A percentile compares a stretch with the other conserved stretches of the same genome.
Evolutionary conservation across 2,113 vertebrate species (phyloP).

Genomic region (Girardinichthys multiradiatus): DNA sequence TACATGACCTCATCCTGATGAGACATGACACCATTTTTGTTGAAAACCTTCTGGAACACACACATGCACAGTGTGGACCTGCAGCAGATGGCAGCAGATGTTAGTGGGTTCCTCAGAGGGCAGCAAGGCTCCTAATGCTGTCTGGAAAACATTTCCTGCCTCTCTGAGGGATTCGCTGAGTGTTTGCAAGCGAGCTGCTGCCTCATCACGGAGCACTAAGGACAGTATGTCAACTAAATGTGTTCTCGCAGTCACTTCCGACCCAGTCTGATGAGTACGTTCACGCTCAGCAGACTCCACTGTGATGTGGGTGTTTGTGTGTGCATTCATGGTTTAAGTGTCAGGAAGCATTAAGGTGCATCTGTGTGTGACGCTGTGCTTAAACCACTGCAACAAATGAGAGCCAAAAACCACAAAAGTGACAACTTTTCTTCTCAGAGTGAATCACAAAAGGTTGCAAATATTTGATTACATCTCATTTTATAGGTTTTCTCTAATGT

Average conservation of each 20-base stretch:
- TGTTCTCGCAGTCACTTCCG: neutral
- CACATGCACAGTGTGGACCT: slow-evolving; percentile 34
- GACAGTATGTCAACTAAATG: neutral
- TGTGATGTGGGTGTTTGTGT: neutral
- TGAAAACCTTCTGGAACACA: slow-evolving; percentile 2
- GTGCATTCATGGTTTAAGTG: neutral
- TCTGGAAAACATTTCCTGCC: slow-evolving; percentile 59
- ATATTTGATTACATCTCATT: neutral
- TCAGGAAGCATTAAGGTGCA: neutral
- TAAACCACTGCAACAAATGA: neutral
- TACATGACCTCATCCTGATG: slow-evolving; percentile 56
- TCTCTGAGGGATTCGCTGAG: slow-evolving; percentile 25
- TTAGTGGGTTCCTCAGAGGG: slow-evolving; percentile 51
- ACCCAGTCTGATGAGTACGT: neutral
- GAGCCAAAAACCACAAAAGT: neutral
- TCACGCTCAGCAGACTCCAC: neutral
- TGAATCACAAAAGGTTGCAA: neutral
- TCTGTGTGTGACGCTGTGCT: neutral
- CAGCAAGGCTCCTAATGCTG: slow-evolving; percentile 42
- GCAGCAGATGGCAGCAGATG: slow-evolving; percentile 70
- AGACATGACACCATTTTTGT: slow-evolving; percentile 51
- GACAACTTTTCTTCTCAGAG: neutral
- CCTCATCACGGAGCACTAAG: neutral
- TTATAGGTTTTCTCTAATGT: neutral
- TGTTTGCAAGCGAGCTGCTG: neutral